Evolutionary conservation across 2,113 vertebrate species (phyloP), one percentile per base, ranked within the genome.

Genomic region (Nycticorax nycticorax): DNA sequence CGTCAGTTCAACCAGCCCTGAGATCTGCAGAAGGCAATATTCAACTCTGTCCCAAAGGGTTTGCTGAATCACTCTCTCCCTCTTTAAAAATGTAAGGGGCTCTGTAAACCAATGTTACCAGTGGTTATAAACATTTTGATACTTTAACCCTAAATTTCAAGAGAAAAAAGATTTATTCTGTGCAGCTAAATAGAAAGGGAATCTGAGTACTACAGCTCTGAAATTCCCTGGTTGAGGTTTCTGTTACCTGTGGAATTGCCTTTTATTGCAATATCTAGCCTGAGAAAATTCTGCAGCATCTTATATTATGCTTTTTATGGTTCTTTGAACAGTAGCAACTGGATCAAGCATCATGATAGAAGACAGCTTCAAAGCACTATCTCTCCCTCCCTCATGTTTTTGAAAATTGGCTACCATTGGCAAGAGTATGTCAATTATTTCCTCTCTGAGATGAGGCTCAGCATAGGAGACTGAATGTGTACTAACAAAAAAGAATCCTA

Each of bases 371-470:
- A 84, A 92, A 94, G 81, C 35, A n/a, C 15, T 68, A 66, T n/a
- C 24, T n/a, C 32, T 77, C 23, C 9, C 16, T 89, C 35, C 30
- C 47, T 91, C 10, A 5, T 8, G 9, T n/a, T 68, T 93, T 89
- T 81, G 69, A 85, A 94, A 59, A 68, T 28, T 0, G 0, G 8
- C 47, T 55, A 18, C 73, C 27, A 22, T 35, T 81, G 64, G n/a
- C 64, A 95, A 89, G 93, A 77, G 73, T 84, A 94, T 87, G 80
- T 8, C 73, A 75, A 87, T 94, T 81, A 94, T 95, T 95, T 97
- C 76, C 86, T 87, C n/a, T 74, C 32, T 86, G 52, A 28, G 45
- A 55, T 71, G 24, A 91, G 20, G 55, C 28, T 91, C 63, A 35
- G 50, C n/a, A 17, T 55, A 77, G 41, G 28, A 89, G 24, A 35